phyloP scores from a whole-genome alignment of 1,140 invertebrate species.

The Yoshiicerus persimilis region DNA sequence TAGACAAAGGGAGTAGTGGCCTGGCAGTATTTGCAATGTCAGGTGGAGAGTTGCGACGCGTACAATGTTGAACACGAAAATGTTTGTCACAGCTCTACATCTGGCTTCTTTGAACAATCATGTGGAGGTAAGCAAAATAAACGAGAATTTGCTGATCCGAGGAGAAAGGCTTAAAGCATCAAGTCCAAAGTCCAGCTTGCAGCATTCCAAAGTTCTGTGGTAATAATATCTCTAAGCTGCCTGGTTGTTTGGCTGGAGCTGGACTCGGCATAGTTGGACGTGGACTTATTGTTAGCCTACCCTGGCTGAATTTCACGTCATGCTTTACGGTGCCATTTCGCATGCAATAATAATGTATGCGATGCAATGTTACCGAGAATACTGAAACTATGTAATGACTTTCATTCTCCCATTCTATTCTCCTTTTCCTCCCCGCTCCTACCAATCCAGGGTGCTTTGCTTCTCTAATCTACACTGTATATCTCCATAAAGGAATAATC shows the following conservation, averaged over 20 bases:
- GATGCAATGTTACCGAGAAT: neutral
- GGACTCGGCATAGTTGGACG: neutral
- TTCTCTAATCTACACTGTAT: neutral
- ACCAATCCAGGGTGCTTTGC: neutral
- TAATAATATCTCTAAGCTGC: neutral
- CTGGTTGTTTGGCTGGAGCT: too few species aligned
- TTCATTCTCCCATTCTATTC: neutral
- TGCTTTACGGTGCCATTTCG: conserved; percentile 2
- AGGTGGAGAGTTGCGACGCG: neutral
- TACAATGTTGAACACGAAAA: neutral
- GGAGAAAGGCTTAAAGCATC: conserved; percentile 6
- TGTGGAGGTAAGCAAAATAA: conserved; percentile 64
- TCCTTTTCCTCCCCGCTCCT: neutral
- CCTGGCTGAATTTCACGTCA: neutral
- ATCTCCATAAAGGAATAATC: neutral
- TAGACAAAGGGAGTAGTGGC: neutral
- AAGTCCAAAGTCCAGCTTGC: neutral
- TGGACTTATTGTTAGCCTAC: neutral
- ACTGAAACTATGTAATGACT: conserved; percentile 4
- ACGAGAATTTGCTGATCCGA: neutral
- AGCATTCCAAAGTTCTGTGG: neutral
- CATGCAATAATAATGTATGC: conserved; percentile 10
- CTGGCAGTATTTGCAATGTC: neutral
- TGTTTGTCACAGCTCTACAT: conserved; percentile 80
- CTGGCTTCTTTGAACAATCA: conserved; percentile 91